These are phyloP conservation scores for Drosophila aff. DNA, from an alignment of 1,140 invertebrate genomes.

Conservation along the genomic window DNA sequence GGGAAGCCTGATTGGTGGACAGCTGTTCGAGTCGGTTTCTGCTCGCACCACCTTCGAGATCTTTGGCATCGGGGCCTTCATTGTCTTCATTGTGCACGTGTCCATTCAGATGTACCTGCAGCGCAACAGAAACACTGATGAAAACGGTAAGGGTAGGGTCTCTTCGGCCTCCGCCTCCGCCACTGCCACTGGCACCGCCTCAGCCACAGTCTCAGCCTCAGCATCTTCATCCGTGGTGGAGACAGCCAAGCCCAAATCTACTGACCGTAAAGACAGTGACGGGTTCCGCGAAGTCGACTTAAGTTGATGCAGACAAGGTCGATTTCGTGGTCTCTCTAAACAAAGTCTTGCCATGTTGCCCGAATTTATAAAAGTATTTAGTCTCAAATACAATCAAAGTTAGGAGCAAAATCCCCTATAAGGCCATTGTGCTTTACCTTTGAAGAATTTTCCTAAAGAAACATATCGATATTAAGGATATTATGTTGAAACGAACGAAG, in stretches of 20 bases:
- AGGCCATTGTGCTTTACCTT: slow-evolving; percentile 15
- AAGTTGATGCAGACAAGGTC: slow-evolving; percentile 44
- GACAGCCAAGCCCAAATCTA: slow-evolving; percentile 31
- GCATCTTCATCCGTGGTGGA: slow-evolving; percentile 29
- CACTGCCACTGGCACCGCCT: slow-evolving; percentile 7
- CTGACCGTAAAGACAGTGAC: slow-evolving; percentile 44
- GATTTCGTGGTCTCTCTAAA: background rate
- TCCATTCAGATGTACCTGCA: slow-evolving; percentile 85
- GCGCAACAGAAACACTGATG: slow-evolving; percentile 51
- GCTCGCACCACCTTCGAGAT: slow-evolving; percentile 89
- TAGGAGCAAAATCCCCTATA: background rate
- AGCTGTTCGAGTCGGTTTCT: slow-evolving; percentile 87
- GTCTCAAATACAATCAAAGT: background rate
- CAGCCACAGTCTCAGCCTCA: slow-evolving; percentile 20
- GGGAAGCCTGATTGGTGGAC: slow-evolving; percentile 91
- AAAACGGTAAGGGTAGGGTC: slow-evolving; percentile 78
- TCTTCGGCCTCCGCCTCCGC: slow-evolving; percentile 31
- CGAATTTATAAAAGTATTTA: slow-evolving; percentile 34
- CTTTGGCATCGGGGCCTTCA: slow-evolving; percentile 89
- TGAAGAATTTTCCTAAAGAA: background rate
- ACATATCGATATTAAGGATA: slow-evolving; percentile 4
- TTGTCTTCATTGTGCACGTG: slow-evolving; percentile 88
- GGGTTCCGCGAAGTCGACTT: slow-evolving; percentile 78
- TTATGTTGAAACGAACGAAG: background rate
- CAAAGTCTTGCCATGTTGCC: background rate